Base-by-base conservation (phyloP, 2,113 vertebrate genomes). In the Rana temporaria region DNA sequence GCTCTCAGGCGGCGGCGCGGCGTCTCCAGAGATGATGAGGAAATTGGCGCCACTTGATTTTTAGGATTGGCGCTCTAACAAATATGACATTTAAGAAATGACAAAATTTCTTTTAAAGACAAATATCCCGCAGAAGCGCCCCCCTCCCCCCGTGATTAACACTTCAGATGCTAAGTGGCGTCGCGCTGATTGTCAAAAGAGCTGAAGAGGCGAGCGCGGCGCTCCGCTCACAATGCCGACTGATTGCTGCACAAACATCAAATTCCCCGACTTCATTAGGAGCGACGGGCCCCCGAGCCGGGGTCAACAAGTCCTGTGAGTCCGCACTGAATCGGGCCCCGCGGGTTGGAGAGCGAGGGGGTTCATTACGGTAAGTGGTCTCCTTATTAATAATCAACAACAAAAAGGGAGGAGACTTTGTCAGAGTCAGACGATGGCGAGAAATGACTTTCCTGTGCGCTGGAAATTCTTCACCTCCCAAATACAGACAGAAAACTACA, bases 181-280 rank as follows among this genome's bases (percentile, higher is more conserved):
- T 24, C 67, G 74, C 12, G 42, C 74, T 85, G 85, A 85, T 48
- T 86, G 87, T 71, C 30, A 16, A 88, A 86, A 48, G 69, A 52
- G 69, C 72, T 0, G 0, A 65, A 84, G 55, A 67, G 79, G 72
- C 55, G 42, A 72, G 67, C 26, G 66, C 74, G 84, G 14, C 3
- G 8, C 0, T 0, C 0, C 0, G 62, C 0, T 4, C 42, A 79
- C 82, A 81, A 69, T 75, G 38, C 38, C n/a, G 75, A 19, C 76
- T 87, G 87, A 87, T 85, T 82, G 38, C 19, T 72, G 80, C 72
- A 64, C 48, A 78, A 68, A 78, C 62, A 84, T 52, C 59, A 55
- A 4, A 0, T 68, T 62, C 26, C 76, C 24, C 82, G 82, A 84
- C 78, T 76, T 83, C 72, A 22, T 86, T 81, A 85, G 62, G 38